Evolutionary conservation across 2,797 vertebrate species (phyloP).

Genomic region (Melanogrammus aeglefinus): DNA sequence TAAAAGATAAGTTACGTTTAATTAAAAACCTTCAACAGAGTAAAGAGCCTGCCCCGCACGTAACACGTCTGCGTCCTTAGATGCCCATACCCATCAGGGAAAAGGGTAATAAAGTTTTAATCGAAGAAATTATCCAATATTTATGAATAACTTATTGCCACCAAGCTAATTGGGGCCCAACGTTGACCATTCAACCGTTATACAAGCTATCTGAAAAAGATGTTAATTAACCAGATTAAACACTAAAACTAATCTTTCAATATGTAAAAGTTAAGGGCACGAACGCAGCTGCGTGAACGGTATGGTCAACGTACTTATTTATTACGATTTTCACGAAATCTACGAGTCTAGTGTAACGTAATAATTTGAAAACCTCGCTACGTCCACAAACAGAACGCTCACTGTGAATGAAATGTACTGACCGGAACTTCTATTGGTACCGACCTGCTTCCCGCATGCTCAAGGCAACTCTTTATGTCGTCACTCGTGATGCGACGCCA

Average conservation of each 20-base stretch:
- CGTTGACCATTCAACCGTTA: no score
- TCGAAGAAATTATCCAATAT: no score
- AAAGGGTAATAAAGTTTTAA: no score
- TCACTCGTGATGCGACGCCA: conserved; percentile 31
- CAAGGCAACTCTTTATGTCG: conserved; percentile 30
- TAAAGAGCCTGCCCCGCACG: conserved; percentile 9
- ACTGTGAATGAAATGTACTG: conserved; percentile 11
- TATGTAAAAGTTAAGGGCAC: background rate
- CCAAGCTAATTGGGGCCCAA: no score
- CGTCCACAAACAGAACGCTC: no score
- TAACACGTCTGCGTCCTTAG: no score
- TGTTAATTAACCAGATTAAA: background rate
- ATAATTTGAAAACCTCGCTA: background rate
- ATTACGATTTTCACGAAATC: background rate
- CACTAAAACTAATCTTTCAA: background rate
- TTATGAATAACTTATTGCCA: no score
- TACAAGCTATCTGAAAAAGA: no score
- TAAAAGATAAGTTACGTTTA: conserved; percentile 23
- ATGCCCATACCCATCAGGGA: no score
- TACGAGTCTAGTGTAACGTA: background rate
- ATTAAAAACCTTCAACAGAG: conserved; percentile 25
- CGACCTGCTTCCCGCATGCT: conserved; percentile 18
- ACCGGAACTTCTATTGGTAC: no score
- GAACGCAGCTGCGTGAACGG: background rate
- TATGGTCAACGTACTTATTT: background rate